Evolutionary conservation across 2,113 vertebrate species (phyloP).

Genomic region (Anolis carolinensis): DNA sequence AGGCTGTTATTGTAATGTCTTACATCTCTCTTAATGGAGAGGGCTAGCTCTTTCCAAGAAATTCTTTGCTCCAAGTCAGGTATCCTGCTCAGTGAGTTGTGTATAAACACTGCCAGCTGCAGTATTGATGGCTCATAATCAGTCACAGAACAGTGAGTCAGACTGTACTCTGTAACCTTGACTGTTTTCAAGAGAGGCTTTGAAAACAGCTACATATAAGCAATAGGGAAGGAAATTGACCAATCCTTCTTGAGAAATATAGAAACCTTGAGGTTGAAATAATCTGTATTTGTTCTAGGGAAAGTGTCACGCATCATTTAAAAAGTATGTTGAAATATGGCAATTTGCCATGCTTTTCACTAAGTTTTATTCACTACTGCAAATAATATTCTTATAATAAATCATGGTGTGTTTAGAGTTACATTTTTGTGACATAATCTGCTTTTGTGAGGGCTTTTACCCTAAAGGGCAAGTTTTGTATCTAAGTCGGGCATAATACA

Average conservation of each 20-base stretch:
- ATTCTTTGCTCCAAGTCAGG: background rate
- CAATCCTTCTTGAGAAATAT: background rate
- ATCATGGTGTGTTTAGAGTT: background rate
- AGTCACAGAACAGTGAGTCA: background rate
- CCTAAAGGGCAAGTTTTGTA: background rate
- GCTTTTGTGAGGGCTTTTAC: background rate
- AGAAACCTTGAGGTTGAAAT: background rate
- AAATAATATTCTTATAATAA: background rate
- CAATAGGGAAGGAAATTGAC: background rate
- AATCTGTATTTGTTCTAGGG: background rate
- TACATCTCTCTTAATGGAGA: background rate
- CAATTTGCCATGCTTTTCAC: background rate
- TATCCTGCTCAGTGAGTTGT: background rate
- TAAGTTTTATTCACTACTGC: background rate
- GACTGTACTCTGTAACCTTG: background rate
- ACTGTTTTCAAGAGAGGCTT: slow-evolving; percentile 12
- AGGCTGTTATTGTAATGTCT: background rate
- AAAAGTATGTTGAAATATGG: background rate
- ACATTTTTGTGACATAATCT: background rate
- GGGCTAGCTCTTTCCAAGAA: background rate
- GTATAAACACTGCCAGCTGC: background rate
- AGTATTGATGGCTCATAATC: background rate
- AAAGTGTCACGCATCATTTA: background rate
- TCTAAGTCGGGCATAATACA: background rate
- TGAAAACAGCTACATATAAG: background rate